Conservation (phyloP, 2,797 vertebrate species). For the Hozukius guyotensis region DNA sequence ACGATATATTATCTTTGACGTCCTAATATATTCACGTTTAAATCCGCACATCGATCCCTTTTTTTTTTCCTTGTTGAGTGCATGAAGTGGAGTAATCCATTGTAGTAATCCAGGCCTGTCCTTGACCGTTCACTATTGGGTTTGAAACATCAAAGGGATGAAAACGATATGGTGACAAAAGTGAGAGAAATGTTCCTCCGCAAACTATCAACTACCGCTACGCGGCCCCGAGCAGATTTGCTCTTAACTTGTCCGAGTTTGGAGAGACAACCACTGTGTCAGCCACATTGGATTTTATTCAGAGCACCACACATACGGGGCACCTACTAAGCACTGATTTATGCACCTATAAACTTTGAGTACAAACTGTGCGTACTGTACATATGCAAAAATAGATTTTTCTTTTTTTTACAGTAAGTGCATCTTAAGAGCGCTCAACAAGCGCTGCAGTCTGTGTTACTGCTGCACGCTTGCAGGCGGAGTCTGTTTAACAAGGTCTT, state of each 20-base stretch:
- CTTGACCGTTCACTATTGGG: constrained; percentile 65
- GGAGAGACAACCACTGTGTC: constrained; percentile 59
- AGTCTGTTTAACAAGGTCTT: constrained; percentile 67
- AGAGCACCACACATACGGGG: constrained; percentile 63
- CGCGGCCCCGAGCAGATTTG: constrained; percentile 54
- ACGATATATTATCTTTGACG: constrained; percentile 21
- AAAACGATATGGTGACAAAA: constrained; percentile 72
- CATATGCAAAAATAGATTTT: constrained; percentile 63
- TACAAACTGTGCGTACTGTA: constrained; percentile 65
- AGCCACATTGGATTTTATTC: constrained; percentile 69
- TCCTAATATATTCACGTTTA: constrained; percentile 31
- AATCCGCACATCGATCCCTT: constrained; percentile 36
- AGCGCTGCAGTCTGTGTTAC: constrained; percentile 16
- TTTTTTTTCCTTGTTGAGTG: constrained; percentile 28
- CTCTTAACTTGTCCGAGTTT: constrained; percentile 36
- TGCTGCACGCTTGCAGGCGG: constrained; percentile 20
- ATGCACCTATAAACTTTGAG: constrained; percentile 70
- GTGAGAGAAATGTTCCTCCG: constrained; percentile 65
- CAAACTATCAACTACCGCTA: constrained; percentile 52
- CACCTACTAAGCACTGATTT: constrained; percentile 72
- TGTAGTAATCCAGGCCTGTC: constrained; percentile 65
- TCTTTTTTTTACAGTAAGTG: constrained; percentile 43
- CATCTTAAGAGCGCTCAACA: constrained; percentile 34
- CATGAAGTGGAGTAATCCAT: constrained; percentile 70
- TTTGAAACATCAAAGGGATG: constrained; percentile 78